Conservation (phyloP, 2,888 invertebrate genomes). For the Mesorhabditis belari region DNA sequence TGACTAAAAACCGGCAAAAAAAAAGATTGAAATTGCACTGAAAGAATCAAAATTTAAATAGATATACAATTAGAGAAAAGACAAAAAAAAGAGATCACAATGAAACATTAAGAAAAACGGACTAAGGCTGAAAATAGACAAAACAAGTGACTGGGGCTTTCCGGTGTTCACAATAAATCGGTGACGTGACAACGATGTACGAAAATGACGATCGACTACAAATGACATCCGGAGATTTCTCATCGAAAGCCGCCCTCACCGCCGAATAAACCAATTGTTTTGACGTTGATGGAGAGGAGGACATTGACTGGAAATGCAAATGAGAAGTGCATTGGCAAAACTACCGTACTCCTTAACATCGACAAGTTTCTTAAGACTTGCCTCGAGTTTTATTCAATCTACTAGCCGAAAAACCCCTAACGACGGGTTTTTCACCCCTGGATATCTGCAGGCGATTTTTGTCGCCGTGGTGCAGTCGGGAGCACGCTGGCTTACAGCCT, state of each 20-base stretch:
- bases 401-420: too few relatives aligned
- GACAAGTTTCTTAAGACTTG: too few relatives aligned
- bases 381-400: too few relatives aligned
- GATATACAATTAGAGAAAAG: background rate
- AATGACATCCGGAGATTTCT: conserved; percentile 20
- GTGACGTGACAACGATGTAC: conserved; percentile 34
- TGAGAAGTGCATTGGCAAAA: background rate
- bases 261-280: conserved; percentile 33
- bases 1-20: too few relatives aligned
- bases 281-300: conserved; percentile 21
- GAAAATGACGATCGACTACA: conserved; percentile 29
- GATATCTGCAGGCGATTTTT: too few relatives aligned
- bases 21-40: too few relatives aligned
- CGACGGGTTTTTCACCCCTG: too few relatives aligned
- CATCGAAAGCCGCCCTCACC: conserved; percentile 16
- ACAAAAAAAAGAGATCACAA: too few relatives aligned
- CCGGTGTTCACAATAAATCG: conserved; percentile 30
- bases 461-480: too few relatives aligned
- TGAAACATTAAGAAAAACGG: background rate
- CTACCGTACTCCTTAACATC: too few relatives aligned
- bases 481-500: too few relatives aligned
- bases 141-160: conserved; percentile 29
- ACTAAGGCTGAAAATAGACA: conserved; percentile 19
- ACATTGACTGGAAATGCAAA: conserved; percentile 21
- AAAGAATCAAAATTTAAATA: conserved; percentile 10